These are phyloP conservation scores for Ferdinandea cuprea DNA, from an alignment of 2,888 invertebrate genomes.

Conservation along the genomic window DNA sequence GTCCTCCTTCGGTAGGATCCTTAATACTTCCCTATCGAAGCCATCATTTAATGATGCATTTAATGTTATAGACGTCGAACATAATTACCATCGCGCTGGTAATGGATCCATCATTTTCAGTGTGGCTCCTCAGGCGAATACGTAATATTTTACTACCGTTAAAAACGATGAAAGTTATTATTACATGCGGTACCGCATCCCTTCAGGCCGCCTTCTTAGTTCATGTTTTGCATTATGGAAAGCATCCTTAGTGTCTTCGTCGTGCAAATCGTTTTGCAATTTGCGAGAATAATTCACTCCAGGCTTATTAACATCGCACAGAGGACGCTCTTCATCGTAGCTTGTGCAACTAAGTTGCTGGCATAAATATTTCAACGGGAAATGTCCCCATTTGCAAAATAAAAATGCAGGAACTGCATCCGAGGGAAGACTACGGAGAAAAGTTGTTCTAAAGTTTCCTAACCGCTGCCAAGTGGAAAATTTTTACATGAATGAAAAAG, in stretches of 20 bases:
- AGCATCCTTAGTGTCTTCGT: background rate
- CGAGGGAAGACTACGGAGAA: background rate
- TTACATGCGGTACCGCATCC: background rate
- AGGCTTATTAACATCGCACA: background rate
- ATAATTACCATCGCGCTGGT: slow-evolving; percentile 49
- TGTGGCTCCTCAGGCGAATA: slow-evolving; percentile 41
- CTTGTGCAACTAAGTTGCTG: background rate
- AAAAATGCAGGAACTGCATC: background rate
- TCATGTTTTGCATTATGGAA: background rate
- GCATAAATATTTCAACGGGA: no score
- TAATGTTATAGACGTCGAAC: slow-evolving; percentile 21
- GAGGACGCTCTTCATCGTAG: background rate
- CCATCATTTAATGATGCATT: slow-evolving; percentile 60
- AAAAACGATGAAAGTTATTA: slow-evolving; percentile 29
- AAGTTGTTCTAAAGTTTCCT: background rate
- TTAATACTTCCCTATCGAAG: slow-evolving; percentile 4
- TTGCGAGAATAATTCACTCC: slow-evolving; percentile 19
- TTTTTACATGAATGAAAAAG: slow-evolving; percentile 4
- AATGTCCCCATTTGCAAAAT: background rate
- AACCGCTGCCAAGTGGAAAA: background rate
- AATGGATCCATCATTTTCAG: slow-evolving; percentile 61
- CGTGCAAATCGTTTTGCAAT: background rate
- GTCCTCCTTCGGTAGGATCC: background rate
- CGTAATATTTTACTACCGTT: slow-evolving; percentile 29
- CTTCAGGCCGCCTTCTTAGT: background rate